Percentiles rank a stretch among this genome's conserved stretches.
Evolutionary conservation across 1,140 invertebrate species (phyloP).

Genomic region (Belonocnema kinseyi): DNA sequence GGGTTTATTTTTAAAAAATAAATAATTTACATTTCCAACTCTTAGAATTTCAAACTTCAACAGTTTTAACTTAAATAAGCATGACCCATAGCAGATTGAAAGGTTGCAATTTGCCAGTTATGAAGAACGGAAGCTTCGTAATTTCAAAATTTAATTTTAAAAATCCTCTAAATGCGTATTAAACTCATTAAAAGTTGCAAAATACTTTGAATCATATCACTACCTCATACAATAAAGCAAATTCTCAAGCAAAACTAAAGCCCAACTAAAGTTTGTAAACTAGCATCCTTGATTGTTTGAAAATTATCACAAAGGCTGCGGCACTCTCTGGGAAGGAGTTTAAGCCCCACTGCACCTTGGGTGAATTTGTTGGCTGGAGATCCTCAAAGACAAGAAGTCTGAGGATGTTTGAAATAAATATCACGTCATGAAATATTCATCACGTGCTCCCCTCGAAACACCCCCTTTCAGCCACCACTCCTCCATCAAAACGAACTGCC

Average conservation of each 20-base stretch:
- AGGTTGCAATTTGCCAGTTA: too few relatives aligned
- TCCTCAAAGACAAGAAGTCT: conserved; percentile 24
- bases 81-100: too few relatives aligned
- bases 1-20: too few relatives aligned
- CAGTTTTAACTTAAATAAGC: too few relatives aligned
- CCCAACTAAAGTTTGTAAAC: conserved; percentile 12
- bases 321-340: neutral
- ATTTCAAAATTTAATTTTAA: too few relatives aligned
- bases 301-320: conserved; percentile 27
- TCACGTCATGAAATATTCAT: conserved; percentile 24
- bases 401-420: conserved; percentile 24
- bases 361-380: conserved; percentile 23
- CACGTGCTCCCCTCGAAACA: conserved; percentile 17
- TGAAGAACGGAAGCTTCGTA: too few relatives aligned
- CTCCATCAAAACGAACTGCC: too few relatives aligned
- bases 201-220: neutral
- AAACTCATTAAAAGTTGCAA: too few relatives aligned
- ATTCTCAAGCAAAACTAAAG: conserved; percentile 4
- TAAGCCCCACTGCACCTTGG: conserved; percentile 28
- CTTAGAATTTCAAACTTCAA: too few relatives aligned
- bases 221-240: neutral
- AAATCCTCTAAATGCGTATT: too few relatives aligned
- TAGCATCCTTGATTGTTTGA: conserved; percentile 22
- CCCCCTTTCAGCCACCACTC: neutral
- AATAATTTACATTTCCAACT: too few relatives aligned